Conservation (phyloP, 2,113 vertebrate species). For the Stegostoma tigrinum region DNA sequence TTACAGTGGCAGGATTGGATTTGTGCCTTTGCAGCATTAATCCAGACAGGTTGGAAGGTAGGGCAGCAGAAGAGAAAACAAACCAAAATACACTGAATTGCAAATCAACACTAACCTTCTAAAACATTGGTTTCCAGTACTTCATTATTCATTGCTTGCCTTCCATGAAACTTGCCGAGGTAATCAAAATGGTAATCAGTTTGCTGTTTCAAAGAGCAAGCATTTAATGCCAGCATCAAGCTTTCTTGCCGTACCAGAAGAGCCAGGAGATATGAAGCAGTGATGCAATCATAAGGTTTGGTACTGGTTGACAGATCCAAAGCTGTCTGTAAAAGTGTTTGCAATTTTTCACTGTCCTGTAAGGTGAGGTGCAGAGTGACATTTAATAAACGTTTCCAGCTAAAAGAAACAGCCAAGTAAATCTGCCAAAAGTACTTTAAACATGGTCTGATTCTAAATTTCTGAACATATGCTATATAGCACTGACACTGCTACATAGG, state of each 20-base stretch:
- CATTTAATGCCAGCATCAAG: slow-evolving; percentile 54
- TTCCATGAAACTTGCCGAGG: not conserved
- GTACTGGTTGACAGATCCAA: slow-evolving; percentile 84
- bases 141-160: not conserved
- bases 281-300: slow-evolving; percentile 85
- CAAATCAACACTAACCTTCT: slow-evolving; percentile 55
- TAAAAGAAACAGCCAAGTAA: not conserved
- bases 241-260: slow-evolving; percentile 67
- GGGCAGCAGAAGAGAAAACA: not conserved
- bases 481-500: not conserved
- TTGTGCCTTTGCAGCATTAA: not conserved
- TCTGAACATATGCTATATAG: not conserved
- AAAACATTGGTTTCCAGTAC: slow-evolving; percentile 71
- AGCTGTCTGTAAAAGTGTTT: slow-evolving; percentile 65
- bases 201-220: slow-evolving; percentile 48
- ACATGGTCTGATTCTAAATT: not conserved
- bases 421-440: not conserved
- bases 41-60: no score
- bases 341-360: slow-evolving; percentile 59
- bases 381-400: not conserved
- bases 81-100: not conserved
- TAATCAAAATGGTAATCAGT: not conserved
- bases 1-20: not conserved
- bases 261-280: slow-evolving; percentile 77
- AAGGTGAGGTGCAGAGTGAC: not conserved